Conservation (phyloP, 2,797 vertebrate genomes). For the Pipistrellus kuhlii region DNA sequence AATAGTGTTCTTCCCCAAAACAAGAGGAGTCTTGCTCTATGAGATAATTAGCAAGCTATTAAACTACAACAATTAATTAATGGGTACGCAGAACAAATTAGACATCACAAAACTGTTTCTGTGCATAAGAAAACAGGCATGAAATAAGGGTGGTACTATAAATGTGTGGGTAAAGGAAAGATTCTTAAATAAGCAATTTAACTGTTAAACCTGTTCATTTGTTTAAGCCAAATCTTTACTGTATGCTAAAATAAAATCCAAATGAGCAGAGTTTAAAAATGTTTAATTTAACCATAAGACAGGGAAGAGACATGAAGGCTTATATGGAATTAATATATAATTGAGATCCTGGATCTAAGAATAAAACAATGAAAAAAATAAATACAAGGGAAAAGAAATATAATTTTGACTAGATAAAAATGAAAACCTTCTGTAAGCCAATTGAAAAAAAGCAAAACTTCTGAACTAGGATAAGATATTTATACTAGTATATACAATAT, state of each 20-base stretch:
- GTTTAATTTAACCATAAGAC: background rate
- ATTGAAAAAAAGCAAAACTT: background rate
- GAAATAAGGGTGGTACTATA: background rate
- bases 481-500: background rate
- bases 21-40: constrained; percentile 32
- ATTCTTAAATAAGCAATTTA: background rate
- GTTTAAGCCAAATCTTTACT: background rate
- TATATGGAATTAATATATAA: background rate
- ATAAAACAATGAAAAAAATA: constrained; percentile 45
- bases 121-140: background rate
- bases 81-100: constrained; percentile 44
- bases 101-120: background rate
- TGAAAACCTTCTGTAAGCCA: background rate
- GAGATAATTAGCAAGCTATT: constrained; percentile 64
- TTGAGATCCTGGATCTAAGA: background rate
- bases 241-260: background rate
- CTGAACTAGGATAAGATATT: background rate
- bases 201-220: background rate
- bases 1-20: constrained; percentile 39
- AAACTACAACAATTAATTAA: constrained; percentile 62
- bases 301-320: background rate
- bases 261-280: background rate
- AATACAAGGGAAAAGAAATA: constrained; percentile 1
- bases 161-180: background rate
- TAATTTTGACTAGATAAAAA: constrained; percentile 7